Conservation (phyloP, 2,113 vertebrate genomes). For the Potamarius usumacintae region DNA sequence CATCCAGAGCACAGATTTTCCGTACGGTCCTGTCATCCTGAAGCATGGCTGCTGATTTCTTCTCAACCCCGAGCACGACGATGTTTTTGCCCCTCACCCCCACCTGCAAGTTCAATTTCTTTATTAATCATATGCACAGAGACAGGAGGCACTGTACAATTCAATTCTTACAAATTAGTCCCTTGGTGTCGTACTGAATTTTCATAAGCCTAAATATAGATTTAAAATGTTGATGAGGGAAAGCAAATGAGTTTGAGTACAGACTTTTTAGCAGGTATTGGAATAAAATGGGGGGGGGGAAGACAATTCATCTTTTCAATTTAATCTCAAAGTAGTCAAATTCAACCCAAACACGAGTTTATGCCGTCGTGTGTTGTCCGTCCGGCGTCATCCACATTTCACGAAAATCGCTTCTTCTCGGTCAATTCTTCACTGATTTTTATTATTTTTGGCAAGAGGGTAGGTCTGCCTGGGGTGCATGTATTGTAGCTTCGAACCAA, state of each 20-base stretch:
- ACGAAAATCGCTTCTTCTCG: no score
- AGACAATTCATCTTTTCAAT: not conserved
- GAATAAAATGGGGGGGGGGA: no score
- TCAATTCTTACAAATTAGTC: not conserved
- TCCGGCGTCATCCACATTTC: no score
- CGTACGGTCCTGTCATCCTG: conserved; percentile 86
- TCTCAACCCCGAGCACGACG: conserved; percentile 86
- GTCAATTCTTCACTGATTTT: no score
- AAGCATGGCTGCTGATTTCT: conserved; percentile 85
- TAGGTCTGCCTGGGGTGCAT: no score
- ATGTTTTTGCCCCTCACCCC: conserved; percentile 82
- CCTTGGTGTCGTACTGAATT: not conserved
- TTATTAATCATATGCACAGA: not conserved
- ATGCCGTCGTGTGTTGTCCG: no score
- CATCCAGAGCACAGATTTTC: conserved; percentile 85
- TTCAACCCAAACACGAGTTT: not conserved
- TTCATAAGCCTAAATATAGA: not conserved
- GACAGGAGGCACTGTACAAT: not conserved
- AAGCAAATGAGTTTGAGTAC: no score
- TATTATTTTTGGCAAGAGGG: no score
- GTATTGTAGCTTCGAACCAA: no score
- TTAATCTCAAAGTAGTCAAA: not conserved
- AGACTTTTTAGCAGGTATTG: no score
- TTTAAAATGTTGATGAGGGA: not conserved
- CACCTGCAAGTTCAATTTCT: conserved; percentile 66